Base-by-base conservation (phyloP, 2,888 invertebrate genomes). In the Antheraea assamensis region DNA sequence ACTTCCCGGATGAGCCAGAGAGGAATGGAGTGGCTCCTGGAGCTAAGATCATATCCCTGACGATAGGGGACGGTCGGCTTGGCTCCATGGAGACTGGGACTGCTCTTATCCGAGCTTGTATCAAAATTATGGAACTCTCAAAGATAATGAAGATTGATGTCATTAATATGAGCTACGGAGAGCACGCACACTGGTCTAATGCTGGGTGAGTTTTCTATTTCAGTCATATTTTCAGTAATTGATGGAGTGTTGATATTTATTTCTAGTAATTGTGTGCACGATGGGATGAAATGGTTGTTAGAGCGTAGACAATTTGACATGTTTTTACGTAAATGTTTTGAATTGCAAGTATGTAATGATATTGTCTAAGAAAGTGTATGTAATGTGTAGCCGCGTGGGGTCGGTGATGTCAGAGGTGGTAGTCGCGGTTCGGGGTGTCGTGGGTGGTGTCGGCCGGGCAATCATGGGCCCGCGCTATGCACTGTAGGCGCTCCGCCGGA, bases 91-190 rank as follows among this genome's bases (percentile, higher is more conserved):
- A 99, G 95, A 99, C 99, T 0, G 99, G 99, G 24, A 97, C 98
- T 0, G 98, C 98, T 0, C 90, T 99, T 8, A 97, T 98, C 1
- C 95, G 99, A 77, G 99, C 99, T 15, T 99, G 99, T 95, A 97
- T 98, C 80, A 96, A 97, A 89, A 95, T 98, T 58, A 98, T 98
- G 97, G 96, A 97, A 83, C 87, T 97, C 27, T 95, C 95, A 70
- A 95, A 95, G 80, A 90, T 84, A 1, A 93, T 91, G 81, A 95
- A 95, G 81, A 95, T 98, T 72, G 98, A 99, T 87, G 97, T 99
- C 0, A 98, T 99, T 80, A 99, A 99, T 90, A 99, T 99, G 98
- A 99, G 99, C 86, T 99, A 99, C 83, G 99, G 99, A 0, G 99
- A 99, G 91, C 98, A 98, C 83, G 96, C 98, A 0, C 97, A 98